Evolutionary conservation across 2,888 invertebrate genomes (phyloP).

Genomic region (Acleris holmiana): DNA sequence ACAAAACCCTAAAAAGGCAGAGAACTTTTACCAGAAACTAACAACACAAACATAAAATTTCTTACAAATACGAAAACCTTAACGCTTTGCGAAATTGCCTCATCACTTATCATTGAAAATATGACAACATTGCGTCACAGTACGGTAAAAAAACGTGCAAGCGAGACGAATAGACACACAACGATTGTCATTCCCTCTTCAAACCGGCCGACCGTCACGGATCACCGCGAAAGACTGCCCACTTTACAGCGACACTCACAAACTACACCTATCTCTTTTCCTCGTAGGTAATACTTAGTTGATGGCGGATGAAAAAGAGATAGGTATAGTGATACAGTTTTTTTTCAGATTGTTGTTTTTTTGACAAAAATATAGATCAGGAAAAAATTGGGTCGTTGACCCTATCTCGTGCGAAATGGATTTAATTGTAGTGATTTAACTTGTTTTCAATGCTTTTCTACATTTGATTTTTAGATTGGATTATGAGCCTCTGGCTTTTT

Average conservation of each 20-base stretch:
- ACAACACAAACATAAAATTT: neutral
- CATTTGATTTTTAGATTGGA: neutral
- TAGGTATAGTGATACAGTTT: conserved; percentile 44
- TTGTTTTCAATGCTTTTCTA: neutral
- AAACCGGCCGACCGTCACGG: conserved; percentile 75
- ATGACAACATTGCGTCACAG: conserved; percentile 37
- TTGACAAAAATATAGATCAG: conserved; percentile 80
- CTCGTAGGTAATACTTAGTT: conserved; percentile 41
- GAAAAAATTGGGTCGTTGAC: conserved; percentile 78
- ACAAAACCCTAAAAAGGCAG: no score
- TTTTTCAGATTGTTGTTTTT: conserved; percentile 68
- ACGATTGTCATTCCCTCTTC: conserved; percentile 71
- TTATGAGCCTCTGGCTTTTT: neutral
- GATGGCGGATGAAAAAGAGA: conserved; percentile 52
- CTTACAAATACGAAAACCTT: conserved; percentile 9
- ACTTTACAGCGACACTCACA: conserved; percentile 54
- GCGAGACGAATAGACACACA: conserved; percentile 57
- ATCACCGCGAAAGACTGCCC: conserved; percentile 76
- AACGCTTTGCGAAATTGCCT: conserved; percentile 19
- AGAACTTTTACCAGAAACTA: no score
- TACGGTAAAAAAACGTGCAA: conserved; percentile 58
- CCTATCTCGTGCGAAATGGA: conserved; percentile 54
- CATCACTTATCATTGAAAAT: conserved; percentile 31
- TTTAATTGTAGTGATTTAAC: conserved; percentile 9
- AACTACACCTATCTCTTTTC: conserved; percentile 60